Percentiles rank a stretch among this genome's conserved stretches.
Conservation (phyloP, 2,797 vertebrate genomes). For the Sitta carolinensis region DNA sequence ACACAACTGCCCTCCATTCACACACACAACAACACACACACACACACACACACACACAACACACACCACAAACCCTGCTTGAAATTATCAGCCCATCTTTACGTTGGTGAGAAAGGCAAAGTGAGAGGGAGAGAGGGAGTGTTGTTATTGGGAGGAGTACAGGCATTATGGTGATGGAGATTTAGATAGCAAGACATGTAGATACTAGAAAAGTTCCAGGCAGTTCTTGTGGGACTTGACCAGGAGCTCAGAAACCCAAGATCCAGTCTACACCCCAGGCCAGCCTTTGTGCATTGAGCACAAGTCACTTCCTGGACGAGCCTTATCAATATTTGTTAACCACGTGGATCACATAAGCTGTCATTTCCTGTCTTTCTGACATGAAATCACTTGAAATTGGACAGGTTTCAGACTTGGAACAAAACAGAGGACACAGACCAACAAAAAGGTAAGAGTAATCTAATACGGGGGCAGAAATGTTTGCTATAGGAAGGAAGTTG, state of each 20-base stretch:
- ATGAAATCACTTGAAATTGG: background rate
- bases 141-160: constrained; percentile 7
- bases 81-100: background rate
- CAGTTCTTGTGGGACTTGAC: background rate
- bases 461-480: background rate
- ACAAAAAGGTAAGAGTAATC: background rate
- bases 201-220: constrained; percentile 33
- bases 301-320: background rate
- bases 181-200: constrained; percentile 34
- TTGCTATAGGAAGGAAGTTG: background rate
- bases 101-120: background rate
- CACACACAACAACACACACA: background rate
- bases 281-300: background rate
- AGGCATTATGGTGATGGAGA: background rate
- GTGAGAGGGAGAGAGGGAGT: background rate
- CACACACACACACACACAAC: background rate
- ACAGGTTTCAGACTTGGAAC: background rate
- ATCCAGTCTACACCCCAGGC: background rate
- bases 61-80: background rate
- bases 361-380: background rate
- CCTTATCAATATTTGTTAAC: background rate
- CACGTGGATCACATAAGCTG: background rate
- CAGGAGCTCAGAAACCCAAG: background rate
- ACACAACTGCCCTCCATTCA: background rate
- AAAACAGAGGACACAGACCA: background rate